These are phyloP conservation scores for Cephus cinctus DNA, from an alignment of 1,140 invertebrate genomes.

Conservation along the genomic window DNA sequence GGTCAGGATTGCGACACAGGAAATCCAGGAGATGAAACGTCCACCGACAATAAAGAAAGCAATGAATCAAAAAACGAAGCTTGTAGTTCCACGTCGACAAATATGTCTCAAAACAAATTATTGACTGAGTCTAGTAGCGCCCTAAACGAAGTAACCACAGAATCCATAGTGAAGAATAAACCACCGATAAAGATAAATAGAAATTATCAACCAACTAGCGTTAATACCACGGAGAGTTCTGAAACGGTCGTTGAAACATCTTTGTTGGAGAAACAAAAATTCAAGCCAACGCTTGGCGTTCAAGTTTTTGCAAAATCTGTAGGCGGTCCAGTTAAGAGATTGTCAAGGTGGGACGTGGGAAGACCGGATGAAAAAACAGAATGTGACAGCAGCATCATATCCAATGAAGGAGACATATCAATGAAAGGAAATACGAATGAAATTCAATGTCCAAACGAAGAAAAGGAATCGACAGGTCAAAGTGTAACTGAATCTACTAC, in stretches of 20 bases:
- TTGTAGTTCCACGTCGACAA: conserved; percentile 24
- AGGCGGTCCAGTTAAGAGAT: conserved; percentile 39
- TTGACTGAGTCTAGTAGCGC: conserved; percentile 40
- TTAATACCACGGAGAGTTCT: conserved; percentile 31
- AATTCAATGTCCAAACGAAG: too few relatives aligned
- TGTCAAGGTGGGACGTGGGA: conserved; percentile 57
- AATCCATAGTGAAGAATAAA: neutral
- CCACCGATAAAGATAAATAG: conserved; percentile 26
- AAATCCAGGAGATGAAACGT: conserved; percentile 55
- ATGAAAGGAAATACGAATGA: conserved; percentile 12
- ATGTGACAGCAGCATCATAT: conserved; percentile 39
- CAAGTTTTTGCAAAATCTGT: conserved; percentile 43
- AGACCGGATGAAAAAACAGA: conserved; percentile 37
- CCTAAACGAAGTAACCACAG: conserved; percentile 42
- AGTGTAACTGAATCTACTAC: conserved; percentile 3
- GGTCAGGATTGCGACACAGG: conserved; percentile 72
- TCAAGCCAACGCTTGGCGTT: conserved; percentile 49
- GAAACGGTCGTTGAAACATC: conserved; percentile 14
- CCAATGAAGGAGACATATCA: conserved; percentile 47
- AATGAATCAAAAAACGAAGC: conserved; percentile 41
- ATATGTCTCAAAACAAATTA: conserved; percentile 35
- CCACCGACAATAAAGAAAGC: conserved; percentile 38
- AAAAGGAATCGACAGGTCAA: too few relatives aligned
- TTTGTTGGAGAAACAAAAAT: conserved; percentile 37
- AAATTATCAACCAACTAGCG: conserved; percentile 27